phyloP scores from a whole-genome alignment of 2,888 invertebrate species.

The Alloplasta piceator region DNA sequence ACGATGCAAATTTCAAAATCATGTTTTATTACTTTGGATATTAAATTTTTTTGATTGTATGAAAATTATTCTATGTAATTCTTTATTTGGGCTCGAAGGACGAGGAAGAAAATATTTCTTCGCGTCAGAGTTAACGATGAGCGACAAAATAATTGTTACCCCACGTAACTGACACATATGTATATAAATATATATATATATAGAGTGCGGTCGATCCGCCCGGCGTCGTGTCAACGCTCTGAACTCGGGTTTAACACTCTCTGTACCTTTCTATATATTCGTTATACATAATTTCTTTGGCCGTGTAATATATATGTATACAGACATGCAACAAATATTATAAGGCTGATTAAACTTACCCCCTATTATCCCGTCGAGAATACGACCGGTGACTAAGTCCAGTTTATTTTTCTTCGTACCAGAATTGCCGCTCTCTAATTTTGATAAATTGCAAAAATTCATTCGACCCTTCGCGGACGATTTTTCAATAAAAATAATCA shows the following conservation, averaged over 20 bases:
- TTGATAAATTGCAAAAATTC: conserved; percentile 10
- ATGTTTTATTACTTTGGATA: too few species aligned
- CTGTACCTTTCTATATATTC: conserved; percentile 14
- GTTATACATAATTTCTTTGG: neutral
- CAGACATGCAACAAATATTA: neutral
- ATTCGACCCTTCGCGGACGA: too few species aligned
- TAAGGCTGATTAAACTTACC: conserved; percentile 12
- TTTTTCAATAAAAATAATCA: too few species aligned
- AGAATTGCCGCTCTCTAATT: conserved; percentile 8
- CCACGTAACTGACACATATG: conserved; percentile 42
- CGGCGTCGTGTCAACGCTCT: conserved; percentile 63
- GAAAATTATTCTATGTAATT: too few species aligned
- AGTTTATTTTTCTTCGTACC: conserved; percentile 31
- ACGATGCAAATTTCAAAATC: too few species aligned
- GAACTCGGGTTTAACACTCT: conserved; percentile 49
- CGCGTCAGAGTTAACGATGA: conserved; percentile 31
- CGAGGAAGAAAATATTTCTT: too few species aligned
- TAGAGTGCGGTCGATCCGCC: conserved; percentile 63
- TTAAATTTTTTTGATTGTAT: too few species aligned
- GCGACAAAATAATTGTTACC: conserved; percentile 58
- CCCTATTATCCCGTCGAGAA: conserved; percentile 19
- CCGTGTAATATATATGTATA: conserved; percentile 14
- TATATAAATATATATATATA: conserved; percentile 27
- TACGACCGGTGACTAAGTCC: conserved; percentile 38
- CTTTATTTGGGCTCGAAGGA: too few species aligned